A percentile compares a stretch with the other conserved stretches of the same genome.
phyloP scores from a whole-genome alignment of 1,140 invertebrate species.

The Drosophila insularis region DNA sequence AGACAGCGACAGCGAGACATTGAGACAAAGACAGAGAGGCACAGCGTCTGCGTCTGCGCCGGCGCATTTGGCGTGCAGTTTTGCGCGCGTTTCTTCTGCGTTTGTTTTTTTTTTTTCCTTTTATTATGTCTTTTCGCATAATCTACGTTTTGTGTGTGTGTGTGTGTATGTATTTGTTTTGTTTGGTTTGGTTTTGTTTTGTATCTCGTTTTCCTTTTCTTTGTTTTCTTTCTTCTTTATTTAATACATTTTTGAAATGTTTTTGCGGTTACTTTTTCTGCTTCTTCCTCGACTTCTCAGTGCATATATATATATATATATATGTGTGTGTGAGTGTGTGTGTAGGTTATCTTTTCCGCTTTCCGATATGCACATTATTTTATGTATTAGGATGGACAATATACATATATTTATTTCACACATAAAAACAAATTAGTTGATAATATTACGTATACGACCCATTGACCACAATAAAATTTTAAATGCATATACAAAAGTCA shows the following conservation, averaged over 20 bases:
- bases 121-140: conserved; percentile 34
- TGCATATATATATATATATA: background rate
- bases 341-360: conserved; percentile 1
- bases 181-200: conserved; percentile 39
- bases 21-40: background rate
- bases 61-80: conserved; percentile 66
- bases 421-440: background rate
- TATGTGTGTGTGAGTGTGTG: background rate
- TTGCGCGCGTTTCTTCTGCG: conserved; percentile 37
- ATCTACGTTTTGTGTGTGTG: conserved; percentile 2
- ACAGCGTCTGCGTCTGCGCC: conserved; percentile 39
- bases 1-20: background rate
- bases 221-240: conserved; percentile 32
- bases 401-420: background rate
- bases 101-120: conserved; percentile 27
- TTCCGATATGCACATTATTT: background rate
- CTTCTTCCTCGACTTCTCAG: background rate
- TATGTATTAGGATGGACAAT: background rate
- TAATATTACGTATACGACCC: too few relatives aligned
- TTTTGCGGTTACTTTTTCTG: conserved; percentile 50
- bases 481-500: too few relatives aligned
- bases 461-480: too few relatives aligned
- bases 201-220: conserved; percentile 24
- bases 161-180: conserved; percentile 22
- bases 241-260: conserved; percentile 59